phyloP scores from a whole-genome alignment of 2,888 invertebrate species.

The Lumbricus terrestris region DNA sequence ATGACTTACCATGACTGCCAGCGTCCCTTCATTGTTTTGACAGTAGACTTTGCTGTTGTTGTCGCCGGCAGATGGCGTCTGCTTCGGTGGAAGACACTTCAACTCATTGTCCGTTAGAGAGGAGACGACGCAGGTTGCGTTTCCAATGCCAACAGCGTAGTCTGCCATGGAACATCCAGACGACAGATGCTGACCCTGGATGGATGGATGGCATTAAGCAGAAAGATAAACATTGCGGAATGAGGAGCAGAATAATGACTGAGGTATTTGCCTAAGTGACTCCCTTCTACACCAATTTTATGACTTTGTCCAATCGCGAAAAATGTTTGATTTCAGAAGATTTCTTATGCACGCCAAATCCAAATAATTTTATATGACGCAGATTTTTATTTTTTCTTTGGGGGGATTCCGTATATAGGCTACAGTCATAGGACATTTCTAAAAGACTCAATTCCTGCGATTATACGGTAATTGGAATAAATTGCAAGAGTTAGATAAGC shows the following conservation, averaged over 20 bases:
- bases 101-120: background rate
- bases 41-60: background rate
- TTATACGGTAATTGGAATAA: too few species aligned
- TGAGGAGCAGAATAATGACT: too few species aligned
- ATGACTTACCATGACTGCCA: background rate
- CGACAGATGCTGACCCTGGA: background rate
- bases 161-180: background rate
- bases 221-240: background rate
- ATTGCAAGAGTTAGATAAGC: too few species aligned
- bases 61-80: background rate
- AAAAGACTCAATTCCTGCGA: too few species aligned
- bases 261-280: too few species aligned
- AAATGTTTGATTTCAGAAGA: background rate
- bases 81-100: background rate
- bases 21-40: background rate
- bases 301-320: background rate
- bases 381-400: too few species aligned
- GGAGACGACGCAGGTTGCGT: background rate
- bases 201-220: background rate
- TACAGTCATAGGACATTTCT: too few species aligned
- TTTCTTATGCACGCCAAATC: background rate
- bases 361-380: too few species aligned
- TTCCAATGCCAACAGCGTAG: background rate
- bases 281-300: background rate
- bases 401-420: too few species aligned